These are phyloP conservation scores for Netelia inedita DNA, from an alignment of 2,888 invertebrate species.

Conservation along the genomic window DNA sequence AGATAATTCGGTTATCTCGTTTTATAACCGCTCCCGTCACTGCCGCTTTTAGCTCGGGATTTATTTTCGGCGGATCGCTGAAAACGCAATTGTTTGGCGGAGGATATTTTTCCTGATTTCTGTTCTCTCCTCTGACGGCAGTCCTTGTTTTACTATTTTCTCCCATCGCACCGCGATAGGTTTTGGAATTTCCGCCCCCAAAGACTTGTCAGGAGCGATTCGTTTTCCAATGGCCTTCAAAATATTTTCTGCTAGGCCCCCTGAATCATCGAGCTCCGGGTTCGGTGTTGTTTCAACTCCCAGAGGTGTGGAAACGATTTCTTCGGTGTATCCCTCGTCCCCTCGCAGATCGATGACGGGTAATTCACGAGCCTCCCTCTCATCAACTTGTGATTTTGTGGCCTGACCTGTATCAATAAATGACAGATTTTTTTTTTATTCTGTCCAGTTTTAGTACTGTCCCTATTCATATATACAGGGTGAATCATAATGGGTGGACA, in stretches of 20 bases:
- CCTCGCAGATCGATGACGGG: slow-evolving; percentile 20
- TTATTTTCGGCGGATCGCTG: slow-evolving; percentile 49
- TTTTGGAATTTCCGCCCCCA: slow-evolving; percentile 25
- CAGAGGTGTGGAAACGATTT: slow-evolving; percentile 1
- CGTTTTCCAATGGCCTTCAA: slow-evolving; percentile 35
- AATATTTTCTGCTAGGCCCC: slow-evolving; percentile 26
- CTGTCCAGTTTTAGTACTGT: slow-evolving; percentile 4
- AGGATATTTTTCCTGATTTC: slow-evolving; percentile 38
- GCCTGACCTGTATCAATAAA: slow-evolving; percentile 23
- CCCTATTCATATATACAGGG: no score
- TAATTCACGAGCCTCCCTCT: background rate
- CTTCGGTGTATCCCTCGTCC: slow-evolving; percentile 6
- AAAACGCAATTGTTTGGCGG: slow-evolving; percentile 40
- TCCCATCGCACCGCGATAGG: slow-evolving; percentile 42
- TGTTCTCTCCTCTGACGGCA: slow-evolving; percentile 30
- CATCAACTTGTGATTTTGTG: slow-evolving; percentile 6
- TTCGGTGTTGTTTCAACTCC: slow-evolving; percentile 20
- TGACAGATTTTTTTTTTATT: slow-evolving; percentile 16
- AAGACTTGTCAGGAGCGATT: slow-evolving; percentile 13
- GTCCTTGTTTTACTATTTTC: slow-evolving; percentile 31
- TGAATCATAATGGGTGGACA: no score
- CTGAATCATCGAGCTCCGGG: slow-evolving; percentile 30
- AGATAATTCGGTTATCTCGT: slow-evolving; percentile 31
- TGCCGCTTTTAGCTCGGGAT: slow-evolving; percentile 12
- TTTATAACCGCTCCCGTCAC: slow-evolving; percentile 2